Base-by-base conservation (phyloP, 2,888 invertebrate genomes). In the Hedya salicella region DNA sequence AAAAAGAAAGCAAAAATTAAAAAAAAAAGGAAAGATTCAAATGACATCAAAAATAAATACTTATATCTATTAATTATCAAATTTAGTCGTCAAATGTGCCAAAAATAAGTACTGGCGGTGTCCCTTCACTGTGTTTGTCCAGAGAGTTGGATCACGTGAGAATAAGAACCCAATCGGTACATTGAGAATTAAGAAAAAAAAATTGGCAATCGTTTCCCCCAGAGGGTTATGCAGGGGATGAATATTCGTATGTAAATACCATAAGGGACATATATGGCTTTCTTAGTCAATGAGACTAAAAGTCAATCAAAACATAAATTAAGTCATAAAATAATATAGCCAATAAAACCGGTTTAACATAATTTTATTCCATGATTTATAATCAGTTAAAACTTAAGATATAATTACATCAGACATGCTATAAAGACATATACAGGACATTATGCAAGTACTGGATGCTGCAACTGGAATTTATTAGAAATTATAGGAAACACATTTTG, bases 401-500 rank as follows among this genome's bases (percentile, higher is more conserved):
- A 11, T 11, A 1, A 13, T 19, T 44, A 11, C 44, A 44, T 9
- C 11, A 19, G 44, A 17, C 19, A 16, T 8, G 11, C 19, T 19
- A 36, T 36, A 16, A 25, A 40, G 19, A 25, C 21, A 40, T 11
- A 30, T 16, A 14, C 25, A 42, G 25, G 16, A 56, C 13, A 42
- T 40, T 54, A 54, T n/a, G 14, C 40, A 17, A 30, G 25, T 14
- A 36, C 36, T 0, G 16, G 13, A 36, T 57, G 30, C 49, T 30
- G 21, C 13, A 56, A 2, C 19, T 14, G 21, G 8, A 42, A 64
- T 49, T 56, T 54, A 9, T 36, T 25, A 36, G 42, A 42, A 50
- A 49, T 50, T n/a, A 50, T 32, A 56, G 50, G 57, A 57, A 49
- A 50, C 32, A 19, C 40, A 21, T 13, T 9, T 32, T 32, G 19